Percentiles rank a stretch among this genome's conserved stretches.
Evolutionary conservation across 2,888 invertebrate species (phyloP).

Genomic region (Nycteola revayana): DNA sequence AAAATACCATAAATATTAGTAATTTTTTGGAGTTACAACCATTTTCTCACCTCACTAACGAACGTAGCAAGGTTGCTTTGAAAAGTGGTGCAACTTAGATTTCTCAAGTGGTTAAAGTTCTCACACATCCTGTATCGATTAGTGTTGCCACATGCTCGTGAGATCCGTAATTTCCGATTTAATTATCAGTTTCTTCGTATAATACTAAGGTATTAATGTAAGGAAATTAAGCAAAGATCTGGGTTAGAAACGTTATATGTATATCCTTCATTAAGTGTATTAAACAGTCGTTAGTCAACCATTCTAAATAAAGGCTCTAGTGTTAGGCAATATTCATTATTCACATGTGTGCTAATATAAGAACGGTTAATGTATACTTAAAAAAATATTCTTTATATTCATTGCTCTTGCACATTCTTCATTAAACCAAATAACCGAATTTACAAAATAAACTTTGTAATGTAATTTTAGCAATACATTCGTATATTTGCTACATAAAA

Average conservation of each 20-base stretch:
- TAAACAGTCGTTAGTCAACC: too few species aligned
- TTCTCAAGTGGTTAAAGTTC: slow-evolving; percentile 33
- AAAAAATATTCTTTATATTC: too few species aligned
- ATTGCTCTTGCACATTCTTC: too few species aligned
- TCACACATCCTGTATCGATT: slow-evolving; percentile 39
- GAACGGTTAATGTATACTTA: too few species aligned
- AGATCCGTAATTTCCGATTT: slow-evolving; percentile 36
- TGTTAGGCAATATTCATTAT: too few species aligned
- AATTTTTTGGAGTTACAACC: slow-evolving; percentile 19
- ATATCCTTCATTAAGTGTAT: too few species aligned
- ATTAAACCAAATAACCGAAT: too few species aligned
- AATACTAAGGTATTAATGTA: slow-evolving; percentile 15
- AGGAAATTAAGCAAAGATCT: background rate
- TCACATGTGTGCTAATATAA: too few species aligned
- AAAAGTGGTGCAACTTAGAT: slow-evolving; percentile 30
- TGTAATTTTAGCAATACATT: too few species aligned
- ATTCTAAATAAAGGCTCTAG: too few species aligned
- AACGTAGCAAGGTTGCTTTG: slow-evolving; percentile 29
- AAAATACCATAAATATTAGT: slow-evolving; percentile 17
- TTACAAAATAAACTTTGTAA: too few species aligned
- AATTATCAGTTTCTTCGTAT: slow-evolving; percentile 26
- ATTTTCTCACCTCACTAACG: slow-evolving; percentile 30
- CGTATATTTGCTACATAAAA: too few species aligned
- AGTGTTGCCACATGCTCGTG: slow-evolving; percentile 31
- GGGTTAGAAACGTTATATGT: background rate